Base-by-base conservation (phyloP, 1,140 invertebrate species). In the Lanistes nyassanus region DNA sequence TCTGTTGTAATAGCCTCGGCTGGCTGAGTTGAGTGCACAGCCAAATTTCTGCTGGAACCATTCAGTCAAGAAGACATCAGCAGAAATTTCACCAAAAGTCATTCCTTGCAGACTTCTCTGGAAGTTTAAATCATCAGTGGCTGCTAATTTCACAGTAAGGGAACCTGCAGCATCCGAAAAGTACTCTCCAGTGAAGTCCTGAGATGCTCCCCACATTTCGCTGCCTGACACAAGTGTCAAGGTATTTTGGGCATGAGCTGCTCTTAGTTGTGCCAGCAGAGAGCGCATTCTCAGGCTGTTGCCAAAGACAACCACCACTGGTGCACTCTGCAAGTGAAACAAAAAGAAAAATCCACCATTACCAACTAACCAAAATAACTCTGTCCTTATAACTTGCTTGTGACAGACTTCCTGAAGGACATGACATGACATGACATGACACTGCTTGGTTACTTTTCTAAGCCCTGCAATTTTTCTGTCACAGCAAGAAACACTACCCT, bases 11-110 rank as follows among this genome's bases (percentile, higher is more conserved):
- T 62, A 53, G 3, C 81, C 78, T 26, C 71, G 58, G 36, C 75
- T 79, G n/a, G 62, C 62, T 13, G 81, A 79, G 68, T 81, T 76
- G 7, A 88, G 58, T 56, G 83, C 86, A 75, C 87, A 88, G 37
- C 82, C 74, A 55, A 76, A 79, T 1, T 81, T 74, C 36, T 76
- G 53, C 76, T 88, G 78, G 69, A 86, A 88, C 84, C 82, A 84
- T 62, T 85, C 81, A 0, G 72, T 75, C 64, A 87, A 81, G 47
- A 79, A 79, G 21, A 72, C 42, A 37, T 79, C 64, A 0, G 29
- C 55, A 9, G n/a, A 31, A 29, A 80, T 78, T 0, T 75, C 77
- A 53, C 76, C 76, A 19, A 74, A 36, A 9, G 34, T 77, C 23
- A 76, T 39, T 9, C 29, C 37, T 13, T 78, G 74, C 2, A 86